Evolutionary conservation across 2,113 vertebrate genomes (phyloP), one percentile per base, ranked within the genome.

Genomic region (Atrichornis clamosus): DNA sequence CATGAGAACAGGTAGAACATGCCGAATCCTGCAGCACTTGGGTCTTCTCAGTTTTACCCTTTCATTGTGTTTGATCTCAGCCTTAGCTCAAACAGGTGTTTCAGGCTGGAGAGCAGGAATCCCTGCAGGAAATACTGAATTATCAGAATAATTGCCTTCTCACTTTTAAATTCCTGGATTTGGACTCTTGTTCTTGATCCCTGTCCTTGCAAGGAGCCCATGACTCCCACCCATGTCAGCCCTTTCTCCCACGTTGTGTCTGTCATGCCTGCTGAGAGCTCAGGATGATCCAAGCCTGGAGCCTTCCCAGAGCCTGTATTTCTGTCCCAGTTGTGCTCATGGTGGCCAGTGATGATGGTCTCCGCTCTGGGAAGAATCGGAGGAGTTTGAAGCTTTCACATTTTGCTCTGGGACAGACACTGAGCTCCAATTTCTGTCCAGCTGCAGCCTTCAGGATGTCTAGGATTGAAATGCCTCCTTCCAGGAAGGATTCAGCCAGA

Each of bases 241-340:
- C 15, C 68, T 55, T 67, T 11, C 42, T 82, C 32, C 47, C 42
- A 26, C 28, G 14, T 32, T 44, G 8, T 6, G 14, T 28, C 50
- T 87, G 30, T 50, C 33, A 0, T 2, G 1, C 39, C 35, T 88
- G 49, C 80, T 59, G 41, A 39, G 35, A 75, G 23, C 53, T 89
- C 68, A 52, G 84, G 20, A 27, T 13, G 8, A 0, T 16, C 32
- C 26, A 28, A 33, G 32, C 21, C 28, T 35, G 73, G 77, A 89
- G 41, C 37, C 59, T 56, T 60, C 26, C 52, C 39, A 52, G 68
- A 21, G 13, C 55, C 69, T 6, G 1, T 22, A 1, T 73, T 73
- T 64, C 13, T 32, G 39, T 56, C 68, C 44, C 41, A 47, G 33
- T 52, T 1, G 0, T 53, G 64, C 64, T 70, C 3, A 0, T 41